Base-by-base conservation (phyloP, 2,113 vertebrate species). In the Etheostoma spectabile region DNA sequence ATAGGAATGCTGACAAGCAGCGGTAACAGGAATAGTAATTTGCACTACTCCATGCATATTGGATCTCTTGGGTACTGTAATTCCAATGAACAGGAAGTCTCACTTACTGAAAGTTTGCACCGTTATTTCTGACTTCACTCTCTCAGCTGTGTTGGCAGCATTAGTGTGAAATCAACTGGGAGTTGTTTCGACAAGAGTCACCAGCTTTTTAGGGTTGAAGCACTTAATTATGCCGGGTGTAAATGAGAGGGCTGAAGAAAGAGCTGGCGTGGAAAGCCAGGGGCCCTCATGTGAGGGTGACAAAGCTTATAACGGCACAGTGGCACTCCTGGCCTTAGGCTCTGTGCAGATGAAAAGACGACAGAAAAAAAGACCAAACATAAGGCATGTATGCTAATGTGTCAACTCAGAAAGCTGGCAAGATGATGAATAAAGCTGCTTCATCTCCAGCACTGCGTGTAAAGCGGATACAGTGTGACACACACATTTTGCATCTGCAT, bases 211-310 rank as follows among this genome's bases (percentile, higher is more conserved):
- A 64, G 83, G 84, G 84, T 79, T 22, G 72, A 82, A 86, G 76
- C 86, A 88, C 88, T 91, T 89, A 91, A 92, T 93, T 92, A 92
- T 80, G 82, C 62, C n/a, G 73, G 78, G 85, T 89, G 86, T 91
- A 90, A 91, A 91, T 89, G 85, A 93, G 87, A 92, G 79, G 77
- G 82, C 84, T 70, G 79, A 69, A 77, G 79, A 82, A 79, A 79
- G 82, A 69, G 74, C 80, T 86, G 80, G 82, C n/a, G 62, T 88
- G 89, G 88, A 67, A 69, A 56, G 86, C 83, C 77, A 79, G 57
- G 24, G 78, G 80, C 84, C 81, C 81, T 80, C 81, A 55, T 85
- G 86, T 83, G 86, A 89, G 87, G 86, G 78, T 84, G 90, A 89
- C 86, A 74, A 80, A 90, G 91, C 86, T 88, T 79, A 76, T 48